Base-by-base conservation (phyloP, 2,113 vertebrate species). In the Phasianus colchicus region DNA sequence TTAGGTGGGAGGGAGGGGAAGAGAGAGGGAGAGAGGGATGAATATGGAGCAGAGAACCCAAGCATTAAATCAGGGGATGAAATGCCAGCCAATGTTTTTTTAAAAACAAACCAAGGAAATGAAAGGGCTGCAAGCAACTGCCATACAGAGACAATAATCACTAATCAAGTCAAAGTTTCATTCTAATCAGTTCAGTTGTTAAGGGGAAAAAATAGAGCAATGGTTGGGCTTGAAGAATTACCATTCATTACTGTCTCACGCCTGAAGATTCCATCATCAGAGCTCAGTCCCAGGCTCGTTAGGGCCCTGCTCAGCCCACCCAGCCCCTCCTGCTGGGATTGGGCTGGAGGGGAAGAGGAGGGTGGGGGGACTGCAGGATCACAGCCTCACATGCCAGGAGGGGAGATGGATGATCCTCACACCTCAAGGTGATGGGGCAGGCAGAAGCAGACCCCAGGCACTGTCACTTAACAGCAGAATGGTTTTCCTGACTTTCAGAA, bases 141-240 rank as follows among this genome's bases (percentile, higher is more conserved):
- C 97, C 97, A 89, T 27, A 21, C 61, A 0, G 32, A 65, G 75
- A 97, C 97, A 97, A 97, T 95, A 89, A 97, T 96, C 89, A 47
- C 97, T 98, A 97, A 98, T 98, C 98, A 98, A 96, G 96, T 93
- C 89, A 48, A 97, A 97, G 96, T 96, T 97, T 96, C 95, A 60
- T 93, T 95, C 96, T 97, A 96, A 98, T 98, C 98, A 97, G 95
- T 97, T 97, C 97, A 94, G 97, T 96, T 98, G 95, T 98, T 97
- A 84, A 66, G 88, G 87, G 38, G 63, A 66, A 87, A 96, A 63
- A 43, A 50, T 5, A 86, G 95, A 96, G 94, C 89, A 22, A 57
- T 40, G 95, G 88, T 90, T 76, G 70, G 45, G 50, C 72, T 22
- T 3, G 55, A 86, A 92, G 89, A 57, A 79, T 66, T 85, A 55